These are phyloP conservation scores for Chymomyza costata DNA, from an alignment of 1,140 invertebrate species.

Conservation along the genomic window DNA sequence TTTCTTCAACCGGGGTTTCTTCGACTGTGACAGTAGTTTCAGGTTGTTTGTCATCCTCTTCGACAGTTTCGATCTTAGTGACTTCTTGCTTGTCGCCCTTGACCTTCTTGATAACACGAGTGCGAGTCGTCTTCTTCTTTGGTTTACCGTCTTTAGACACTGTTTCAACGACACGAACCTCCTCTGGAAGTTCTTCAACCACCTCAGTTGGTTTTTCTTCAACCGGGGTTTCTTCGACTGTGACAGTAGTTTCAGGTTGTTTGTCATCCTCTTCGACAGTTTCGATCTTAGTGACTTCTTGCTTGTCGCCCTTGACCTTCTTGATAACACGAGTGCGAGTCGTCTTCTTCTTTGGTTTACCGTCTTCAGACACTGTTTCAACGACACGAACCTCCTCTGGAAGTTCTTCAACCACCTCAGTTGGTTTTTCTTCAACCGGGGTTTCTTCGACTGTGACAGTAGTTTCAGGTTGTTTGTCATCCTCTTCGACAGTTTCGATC, in stretches of 20 bases:
- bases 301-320: conserved; percentile 57
- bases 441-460: conserved; percentile 47
- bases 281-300: conserved; percentile 71
- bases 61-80: conserved; percentile 69
- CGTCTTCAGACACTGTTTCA: conserved; percentile 12
- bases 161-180: conserved; percentile 17
- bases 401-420: conserved; percentile 21
- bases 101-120: conserved; percentile 56
- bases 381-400: conserved; percentile 23
- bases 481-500: conserved; percentile 74
- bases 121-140: conserved; percentile 40
- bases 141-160: conserved; percentile 13
- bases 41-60: conserved; percentile 71
- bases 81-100: conserved; percentile 64
- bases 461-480: conserved; percentile 65
- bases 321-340: conserved; percentile 52
- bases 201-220: conserved; percentile 19
- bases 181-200: conserved; percentile 22
- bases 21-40: conserved; percentile 55
- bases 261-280: conserved; percentile 74
- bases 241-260: conserved; percentile 57
- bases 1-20: conserved; percentile 26
- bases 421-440: conserved; percentile 18
- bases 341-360: conserved; percentile 23
- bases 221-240: conserved; percentile 32